Conservation (phyloP, 2,797 vertebrate species). For the Premnoplex brunnescens region DNA sequence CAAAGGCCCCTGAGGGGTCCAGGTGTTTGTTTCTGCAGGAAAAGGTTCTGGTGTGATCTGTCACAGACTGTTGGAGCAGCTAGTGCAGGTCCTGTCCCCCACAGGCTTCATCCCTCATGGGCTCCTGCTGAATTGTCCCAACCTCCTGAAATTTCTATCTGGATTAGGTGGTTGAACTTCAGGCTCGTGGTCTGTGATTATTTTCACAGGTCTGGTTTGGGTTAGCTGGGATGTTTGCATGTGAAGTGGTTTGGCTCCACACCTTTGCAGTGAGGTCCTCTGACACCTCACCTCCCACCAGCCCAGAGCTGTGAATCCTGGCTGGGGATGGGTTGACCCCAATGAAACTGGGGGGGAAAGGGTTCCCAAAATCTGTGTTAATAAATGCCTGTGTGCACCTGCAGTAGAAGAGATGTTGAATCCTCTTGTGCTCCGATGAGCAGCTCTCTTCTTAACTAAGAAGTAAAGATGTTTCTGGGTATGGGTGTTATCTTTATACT, state of each 20-base stretch:
- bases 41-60: background rate
- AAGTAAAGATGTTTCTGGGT: background rate
- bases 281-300: background rate
- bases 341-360: background rate
- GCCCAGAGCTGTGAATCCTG: fast-evolving
- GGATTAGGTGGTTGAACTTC: background rate
- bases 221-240: background rate
- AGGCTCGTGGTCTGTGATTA: fast-evolving
- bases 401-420: background rate
- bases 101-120: fast-evolving
- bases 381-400: too few species aligned
- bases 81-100: background rate
- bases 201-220: background rate
- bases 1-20: fast-evolving
- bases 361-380: background rate
- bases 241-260: background rate
- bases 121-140: fast-evolving
- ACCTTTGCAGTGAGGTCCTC: fast-evolving
- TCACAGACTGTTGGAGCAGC: fast-evolving
- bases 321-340: background rate
- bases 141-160: background rate
- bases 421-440: background rate
- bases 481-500: background rate
- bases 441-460: background rate
- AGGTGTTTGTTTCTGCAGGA: background rate